phyloP scores from a whole-genome alignment of 2,113 vertebrate genomes.

The Sinocyclocheilus anophthalmus region DNA sequence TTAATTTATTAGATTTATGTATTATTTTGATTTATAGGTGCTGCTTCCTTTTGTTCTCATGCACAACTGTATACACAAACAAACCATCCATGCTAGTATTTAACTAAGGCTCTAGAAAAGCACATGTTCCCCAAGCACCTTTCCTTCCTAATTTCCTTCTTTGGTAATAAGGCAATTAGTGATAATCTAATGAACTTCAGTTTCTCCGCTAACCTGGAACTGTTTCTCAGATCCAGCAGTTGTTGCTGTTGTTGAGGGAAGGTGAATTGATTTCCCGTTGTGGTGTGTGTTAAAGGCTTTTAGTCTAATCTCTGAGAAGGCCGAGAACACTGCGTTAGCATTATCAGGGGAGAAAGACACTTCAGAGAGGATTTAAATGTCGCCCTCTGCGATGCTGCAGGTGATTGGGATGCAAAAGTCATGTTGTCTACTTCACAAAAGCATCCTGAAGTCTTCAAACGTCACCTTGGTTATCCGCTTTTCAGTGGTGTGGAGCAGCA shows the following conservation, averaged over 20 bases:
- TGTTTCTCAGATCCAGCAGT: not conserved
- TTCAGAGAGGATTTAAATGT: not conserved
- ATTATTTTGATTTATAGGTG: too few relatives aligned
- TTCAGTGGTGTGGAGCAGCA: not conserved
- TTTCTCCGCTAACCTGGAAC: not conserved
- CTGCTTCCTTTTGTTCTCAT: not conserved
- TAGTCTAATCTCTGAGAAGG: slow-evolving; percentile 13
- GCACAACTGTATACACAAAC: not conserved
- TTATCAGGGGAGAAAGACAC: slow-evolving; percentile 14
- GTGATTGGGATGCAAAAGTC: not conserved
- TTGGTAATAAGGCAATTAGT: slow-evolving; percentile 8
- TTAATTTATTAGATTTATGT: too few relatives aligned
- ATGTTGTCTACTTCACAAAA: not conserved
- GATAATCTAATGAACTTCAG: not conserved
- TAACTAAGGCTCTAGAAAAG: not conserved
- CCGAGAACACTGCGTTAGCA: not conserved
- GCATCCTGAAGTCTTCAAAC: not conserved
- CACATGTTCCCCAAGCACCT: not conserved
- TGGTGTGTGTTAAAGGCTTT: slow-evolving; percentile 17
- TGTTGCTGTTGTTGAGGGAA: not conserved
- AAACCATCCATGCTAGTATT: not conserved
- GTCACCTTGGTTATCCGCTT: not conserved
- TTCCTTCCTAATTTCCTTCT: slow-evolving; percentile 4
- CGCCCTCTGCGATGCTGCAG: not conserved
- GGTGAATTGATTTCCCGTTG: slow-evolving; percentile 5